Evolutionary conservation across 2,113 vertebrate species (phyloP).

Genomic region (Pedetes capensis): DNA sequence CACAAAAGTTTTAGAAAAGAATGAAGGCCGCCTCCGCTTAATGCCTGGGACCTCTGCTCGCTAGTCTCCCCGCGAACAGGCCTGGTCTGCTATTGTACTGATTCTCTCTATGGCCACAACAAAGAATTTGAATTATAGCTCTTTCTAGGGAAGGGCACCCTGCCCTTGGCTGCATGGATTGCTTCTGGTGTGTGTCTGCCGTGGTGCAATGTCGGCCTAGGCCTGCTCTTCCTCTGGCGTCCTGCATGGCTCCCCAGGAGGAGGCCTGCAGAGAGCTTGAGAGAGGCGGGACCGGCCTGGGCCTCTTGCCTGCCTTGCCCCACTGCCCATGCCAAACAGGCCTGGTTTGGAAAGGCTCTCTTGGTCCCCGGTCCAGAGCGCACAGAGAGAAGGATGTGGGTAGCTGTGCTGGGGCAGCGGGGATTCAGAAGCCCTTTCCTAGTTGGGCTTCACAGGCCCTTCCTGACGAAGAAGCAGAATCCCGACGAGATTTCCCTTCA

Average conservation of each 20-base stretch:
- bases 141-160: not conserved
- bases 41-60: too few relatives aligned
- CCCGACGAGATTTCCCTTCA: slow-evolving; percentile 51
- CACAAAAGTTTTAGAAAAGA: not conserved
- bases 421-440: not conserved
- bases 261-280: not conserved
- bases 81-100: not conserved
- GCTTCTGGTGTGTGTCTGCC: not conserved
- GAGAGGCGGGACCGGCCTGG: not conserved
- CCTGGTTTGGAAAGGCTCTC: not conserved
- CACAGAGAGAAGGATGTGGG: not conserved
- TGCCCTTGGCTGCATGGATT: not conserved
- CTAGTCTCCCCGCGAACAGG: not conserved
- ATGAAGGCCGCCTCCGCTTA: not conserved
- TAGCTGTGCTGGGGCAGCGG: not conserved
- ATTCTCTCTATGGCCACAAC: not conserved
- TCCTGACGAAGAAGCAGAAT: not conserved
- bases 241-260: not conserved
- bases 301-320: not conserved
- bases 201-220: not conserved
- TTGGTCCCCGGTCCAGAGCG: not conserved
- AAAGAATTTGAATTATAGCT: not conserved
- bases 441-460: not conserved
- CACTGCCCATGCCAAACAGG: not conserved
- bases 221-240: not conserved